A percentile compares a stretch with the other conserved stretches of the same genome.
phyloP scores from a whole-genome alignment of 2,113 vertebrate genomes.

The Heptranchias perlo region DNA sequence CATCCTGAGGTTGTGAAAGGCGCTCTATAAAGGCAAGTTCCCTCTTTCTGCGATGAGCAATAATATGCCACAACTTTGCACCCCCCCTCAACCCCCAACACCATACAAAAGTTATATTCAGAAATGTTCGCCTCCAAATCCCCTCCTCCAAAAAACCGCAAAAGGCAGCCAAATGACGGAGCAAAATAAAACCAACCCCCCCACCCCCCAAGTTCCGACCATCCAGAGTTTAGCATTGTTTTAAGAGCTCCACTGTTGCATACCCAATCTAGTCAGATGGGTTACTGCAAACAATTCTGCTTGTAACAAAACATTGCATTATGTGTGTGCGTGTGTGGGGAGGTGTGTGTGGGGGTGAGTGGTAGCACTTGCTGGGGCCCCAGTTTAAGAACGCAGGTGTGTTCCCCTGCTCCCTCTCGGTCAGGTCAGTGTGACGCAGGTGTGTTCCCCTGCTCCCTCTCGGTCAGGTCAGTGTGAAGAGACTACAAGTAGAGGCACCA shows the following conservation, averaged over 20 bases:
- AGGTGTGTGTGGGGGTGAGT: too few species aligned
- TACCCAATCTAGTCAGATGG: background rate
- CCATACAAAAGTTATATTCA: background rate
- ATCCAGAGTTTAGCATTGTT: background rate
- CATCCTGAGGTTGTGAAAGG: background rate
- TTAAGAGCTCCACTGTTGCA: background rate
- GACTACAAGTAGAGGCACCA: background rate
- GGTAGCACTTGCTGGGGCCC: too few species aligned
- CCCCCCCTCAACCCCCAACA: background rate
- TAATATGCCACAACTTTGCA: background rate
- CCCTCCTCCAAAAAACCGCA: background rate
- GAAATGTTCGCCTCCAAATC: background rate
- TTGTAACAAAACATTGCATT: background rate
- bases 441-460: too few species aligned
- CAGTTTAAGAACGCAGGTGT: too few species aligned
- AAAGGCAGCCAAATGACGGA: too few species aligned
- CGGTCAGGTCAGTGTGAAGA: background rate
- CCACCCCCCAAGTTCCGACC: background rate
- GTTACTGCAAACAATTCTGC: background rate
- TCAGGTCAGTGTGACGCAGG: background rate
- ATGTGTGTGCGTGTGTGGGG: background rate
- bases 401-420: too few species aligned
- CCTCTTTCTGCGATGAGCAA: background rate
- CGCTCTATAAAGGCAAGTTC: background rate
- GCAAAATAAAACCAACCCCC: background rate